A percentile compares a stretch with the other conserved stretches of the same genome.
phyloP scores from a whole-genome alignment of 2,888 invertebrate genomes.

The Cactoblastis cactorum region DNA sequence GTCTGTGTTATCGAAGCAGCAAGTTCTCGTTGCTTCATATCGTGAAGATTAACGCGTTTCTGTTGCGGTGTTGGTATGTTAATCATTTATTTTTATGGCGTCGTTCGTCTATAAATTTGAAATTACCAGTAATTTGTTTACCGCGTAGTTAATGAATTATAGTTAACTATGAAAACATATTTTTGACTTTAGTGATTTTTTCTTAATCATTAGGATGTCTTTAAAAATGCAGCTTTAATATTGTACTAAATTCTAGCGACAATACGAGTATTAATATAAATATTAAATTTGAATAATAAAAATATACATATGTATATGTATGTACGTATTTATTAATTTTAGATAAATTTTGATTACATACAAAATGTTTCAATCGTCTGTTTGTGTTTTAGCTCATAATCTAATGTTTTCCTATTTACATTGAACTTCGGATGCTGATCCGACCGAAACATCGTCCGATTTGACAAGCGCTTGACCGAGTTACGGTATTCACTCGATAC shows the following conservation, averaged over 20 bases:
- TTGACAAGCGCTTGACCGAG: conserved; percentile 57
- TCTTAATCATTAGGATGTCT: too few species aligned
- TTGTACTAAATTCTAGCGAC: too few species aligned
- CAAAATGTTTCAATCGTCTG: neutral
- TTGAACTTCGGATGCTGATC: conserved; percentile 23
- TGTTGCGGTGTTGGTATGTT: neutral
- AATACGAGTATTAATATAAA: too few species aligned
- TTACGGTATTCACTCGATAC: conserved; percentile 52
- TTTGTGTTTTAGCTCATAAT: neutral
- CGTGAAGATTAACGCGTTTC: neutral
- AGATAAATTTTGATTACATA: too few species aligned
- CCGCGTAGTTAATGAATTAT: too few species aligned
- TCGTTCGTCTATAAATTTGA: neutral
- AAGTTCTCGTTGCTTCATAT: conserved; percentile 20
- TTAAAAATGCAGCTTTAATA: too few species aligned
- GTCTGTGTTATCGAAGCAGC: conserved; percentile 20
- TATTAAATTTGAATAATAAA: too few species aligned
- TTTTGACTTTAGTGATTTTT: too few species aligned
- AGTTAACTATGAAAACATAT: too few species aligned
- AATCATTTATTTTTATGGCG: neutral
- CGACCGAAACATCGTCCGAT: conserved; percentile 46
- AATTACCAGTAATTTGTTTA: too few species aligned
- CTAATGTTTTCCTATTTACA: neutral
- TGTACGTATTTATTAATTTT: too few species aligned
- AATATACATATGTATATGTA: too few species aligned